phyloP scores from a whole-genome alignment of 1,140 invertebrate species.

The Nebria ingens region DNA sequence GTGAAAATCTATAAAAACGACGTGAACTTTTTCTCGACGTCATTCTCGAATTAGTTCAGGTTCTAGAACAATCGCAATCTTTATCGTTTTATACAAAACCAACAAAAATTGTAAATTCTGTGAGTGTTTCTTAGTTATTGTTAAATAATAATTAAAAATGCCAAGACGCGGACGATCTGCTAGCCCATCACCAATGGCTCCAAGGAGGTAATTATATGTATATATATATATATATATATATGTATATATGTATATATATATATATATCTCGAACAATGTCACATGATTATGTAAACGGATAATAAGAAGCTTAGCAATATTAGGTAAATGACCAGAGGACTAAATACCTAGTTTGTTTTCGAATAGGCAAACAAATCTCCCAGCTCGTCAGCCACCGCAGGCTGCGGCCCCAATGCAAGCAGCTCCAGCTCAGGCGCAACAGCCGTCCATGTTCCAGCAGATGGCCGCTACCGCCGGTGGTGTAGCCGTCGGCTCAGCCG shows the following conservation, averaged over 20 bases:
- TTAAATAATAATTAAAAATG: slow-evolving; percentile 40
- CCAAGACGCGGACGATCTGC: slow-evolving; percentile 63
- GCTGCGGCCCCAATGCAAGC: slow-evolving; percentile 41
- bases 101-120: background rate
- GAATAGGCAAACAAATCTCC: slow-evolving; percentile 23
- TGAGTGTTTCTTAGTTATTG: too few species aligned
- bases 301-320: background rate
- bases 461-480: slow-evolving; percentile 88
- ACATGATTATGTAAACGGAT: slow-evolving; percentile 3
- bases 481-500: slow-evolving; percentile 77
- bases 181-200: slow-evolving; percentile 48
- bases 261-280: slow-evolving; percentile 20
- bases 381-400: slow-evolving; percentile 36
- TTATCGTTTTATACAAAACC: background rate
- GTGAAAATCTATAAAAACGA: background rate
- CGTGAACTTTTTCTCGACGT: background rate
- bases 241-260: too few species aligned
- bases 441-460: slow-evolving; percentile 62
- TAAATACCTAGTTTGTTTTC: slow-evolving; percentile 1
- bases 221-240: too few species aligned
- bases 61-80: background rate
- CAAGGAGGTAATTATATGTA: slow-evolving; percentile 30
- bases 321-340: slow-evolving; percentile 22
- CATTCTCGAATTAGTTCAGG: background rate
- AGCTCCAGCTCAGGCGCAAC: slow-evolving; percentile 47